phyloP scores from a whole-genome alignment of 2,888 invertebrate species.

The Sclerodermus sp. region DNA sequence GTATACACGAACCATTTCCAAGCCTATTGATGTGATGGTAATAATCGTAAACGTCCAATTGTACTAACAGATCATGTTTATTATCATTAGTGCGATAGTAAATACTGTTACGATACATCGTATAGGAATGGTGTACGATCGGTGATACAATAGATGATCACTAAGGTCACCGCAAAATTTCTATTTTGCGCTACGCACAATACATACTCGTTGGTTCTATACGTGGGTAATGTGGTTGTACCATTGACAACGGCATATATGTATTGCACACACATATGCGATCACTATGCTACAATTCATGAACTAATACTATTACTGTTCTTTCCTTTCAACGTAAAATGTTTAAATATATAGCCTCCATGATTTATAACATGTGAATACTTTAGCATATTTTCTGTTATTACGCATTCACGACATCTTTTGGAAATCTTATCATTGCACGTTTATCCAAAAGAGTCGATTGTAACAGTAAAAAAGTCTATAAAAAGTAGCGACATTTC shows the following conservation, averaged over 20 bases:
- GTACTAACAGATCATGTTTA: slow-evolving; percentile 46
- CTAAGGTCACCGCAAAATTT: slow-evolving; percentile 22
- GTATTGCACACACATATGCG: neutral
- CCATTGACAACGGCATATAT: slow-evolving; percentile 9
- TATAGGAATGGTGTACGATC: slow-evolving; percentile 52
- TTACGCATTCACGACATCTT: too few species aligned
- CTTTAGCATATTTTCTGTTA: too few species aligned
- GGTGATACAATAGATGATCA: slow-evolving; percentile 25
- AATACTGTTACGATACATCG: slow-evolving; percentile 54
- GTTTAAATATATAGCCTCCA: too few species aligned
- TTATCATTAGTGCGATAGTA: slow-evolving; percentile 47
- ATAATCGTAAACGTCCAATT: slow-evolving; percentile 13
- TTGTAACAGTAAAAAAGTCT: too few species aligned
- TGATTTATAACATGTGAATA: too few species aligned
- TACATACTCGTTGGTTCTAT: too few species aligned
- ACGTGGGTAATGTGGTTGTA: neutral
- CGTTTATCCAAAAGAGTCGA: too few species aligned
- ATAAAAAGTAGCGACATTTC: too few species aligned
- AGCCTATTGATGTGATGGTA: too few species aligned
- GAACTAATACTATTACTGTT: neutral
- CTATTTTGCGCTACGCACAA: neutral
- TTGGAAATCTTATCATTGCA: too few species aligned
- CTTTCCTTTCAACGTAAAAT: neutral
- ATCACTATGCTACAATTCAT: too few species aligned
- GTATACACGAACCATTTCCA: too few species aligned